A percentile compares a stretch with the other conserved stretches of the same genome.
phyloP scores from a whole-genome alignment of 2,888 invertebrate species.

The Eupithecia inturbata region DNA sequence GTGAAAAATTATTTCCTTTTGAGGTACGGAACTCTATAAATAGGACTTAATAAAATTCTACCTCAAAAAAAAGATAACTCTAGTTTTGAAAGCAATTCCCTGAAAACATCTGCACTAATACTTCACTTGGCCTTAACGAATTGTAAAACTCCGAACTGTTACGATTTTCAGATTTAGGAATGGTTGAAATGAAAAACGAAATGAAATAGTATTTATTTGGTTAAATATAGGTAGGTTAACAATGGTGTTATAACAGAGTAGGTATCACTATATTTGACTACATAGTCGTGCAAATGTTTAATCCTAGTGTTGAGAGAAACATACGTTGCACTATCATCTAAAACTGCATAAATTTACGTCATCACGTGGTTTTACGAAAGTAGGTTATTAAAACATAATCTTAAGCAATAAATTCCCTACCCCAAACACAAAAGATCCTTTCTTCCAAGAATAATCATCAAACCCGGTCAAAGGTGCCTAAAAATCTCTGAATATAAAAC shows the following conservation, averaged over 20 bases:
- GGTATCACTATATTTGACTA: too few relatives aligned
- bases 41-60: background rate
- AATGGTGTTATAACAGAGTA: too few relatives aligned
- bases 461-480: constrained; percentile 20
- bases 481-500: constrained; percentile 19
- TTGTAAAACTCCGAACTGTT: too few relatives aligned
- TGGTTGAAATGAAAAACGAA: too few relatives aligned
- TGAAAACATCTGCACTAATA: background rate
- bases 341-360: too few relatives aligned
- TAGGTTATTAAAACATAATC: background rate
- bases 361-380: background rate
- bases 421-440: constrained; percentile 2
- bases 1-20: too few relatives aligned
- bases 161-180: too few relatives aligned
- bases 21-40: background rate
- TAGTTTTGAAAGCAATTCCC: background rate
- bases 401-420: background rate
- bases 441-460: constrained; percentile 6
- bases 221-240: too few relatives aligned
- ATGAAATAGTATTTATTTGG: too few relatives aligned
- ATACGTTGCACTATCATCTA: too few relatives aligned
- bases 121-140: background rate
- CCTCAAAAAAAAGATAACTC: background rate
- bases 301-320: too few relatives aligned
- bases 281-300: too few relatives aligned